phyloP scores from a whole-genome alignment of 2,888 invertebrate genomes.

The Drosophila nr. perissopoda region DNA sequence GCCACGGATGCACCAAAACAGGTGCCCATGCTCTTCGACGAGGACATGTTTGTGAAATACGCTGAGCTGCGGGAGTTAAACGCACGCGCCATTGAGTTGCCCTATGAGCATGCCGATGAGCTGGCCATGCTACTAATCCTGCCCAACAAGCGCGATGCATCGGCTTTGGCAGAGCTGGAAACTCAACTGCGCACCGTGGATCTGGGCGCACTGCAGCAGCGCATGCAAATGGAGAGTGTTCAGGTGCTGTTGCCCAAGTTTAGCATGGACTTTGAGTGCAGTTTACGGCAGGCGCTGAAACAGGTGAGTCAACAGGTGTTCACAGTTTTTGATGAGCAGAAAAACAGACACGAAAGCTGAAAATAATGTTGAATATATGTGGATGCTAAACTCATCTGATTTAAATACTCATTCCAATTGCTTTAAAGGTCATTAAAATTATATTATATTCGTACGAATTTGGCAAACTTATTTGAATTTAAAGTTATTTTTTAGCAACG shows the following conservation, averaged over 20 bases:
- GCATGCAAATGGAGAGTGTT: conserved; percentile 87
- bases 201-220: conserved; percentile 86
- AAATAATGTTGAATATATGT: neutral
- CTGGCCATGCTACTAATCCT: conserved; percentile 91
- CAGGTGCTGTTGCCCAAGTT: conserved; percentile 91
- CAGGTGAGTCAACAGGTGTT: conserved; percentile 54
- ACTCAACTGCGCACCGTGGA: conserved; percentile 87
- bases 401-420: neutral
- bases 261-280: conserved; percentile 91
- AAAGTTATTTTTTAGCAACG: neutral
- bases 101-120: conserved; percentile 88
- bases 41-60: conserved; percentile 86
- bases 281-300: conserved; percentile 85
- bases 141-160: conserved; percentile 88
- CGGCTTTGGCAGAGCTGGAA: conserved; percentile 87
- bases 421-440: neutral
- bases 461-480: neutral
- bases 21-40: conserved; percentile 87
- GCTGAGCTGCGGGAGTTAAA: conserved; percentile 85
- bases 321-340: neutral
- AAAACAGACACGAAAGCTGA: neutral
- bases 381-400: neutral
- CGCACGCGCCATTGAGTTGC: conserved; percentile 89
- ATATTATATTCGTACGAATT: neutral
- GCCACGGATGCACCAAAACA: conserved; percentile 86